phyloP scores from a whole-genome alignment of 2,797 vertebrate species.

The Epinephelus coioides region DNA sequence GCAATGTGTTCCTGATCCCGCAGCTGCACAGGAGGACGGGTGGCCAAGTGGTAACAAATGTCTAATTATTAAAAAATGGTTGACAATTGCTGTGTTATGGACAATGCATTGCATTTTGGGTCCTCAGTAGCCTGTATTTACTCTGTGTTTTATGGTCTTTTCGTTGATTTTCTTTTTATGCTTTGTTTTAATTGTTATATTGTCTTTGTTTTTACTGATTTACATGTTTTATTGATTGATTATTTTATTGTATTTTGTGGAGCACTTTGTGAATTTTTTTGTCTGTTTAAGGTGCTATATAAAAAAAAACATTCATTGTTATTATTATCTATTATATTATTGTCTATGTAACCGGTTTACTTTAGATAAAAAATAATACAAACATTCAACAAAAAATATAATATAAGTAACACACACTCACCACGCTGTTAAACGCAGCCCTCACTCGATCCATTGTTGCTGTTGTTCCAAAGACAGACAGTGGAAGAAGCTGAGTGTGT shows the following conservation, averaged over 20 bases:
- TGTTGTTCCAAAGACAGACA: neutral
- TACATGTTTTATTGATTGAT: too few species aligned
- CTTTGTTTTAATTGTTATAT: too few species aligned
- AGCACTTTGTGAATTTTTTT: too few species aligned
- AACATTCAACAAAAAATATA: neutral
- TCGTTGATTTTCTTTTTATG: too few species aligned
- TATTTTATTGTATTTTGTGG: too few species aligned
- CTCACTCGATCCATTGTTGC: conserved; percentile 66
- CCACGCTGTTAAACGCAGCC: conserved; percentile 58
- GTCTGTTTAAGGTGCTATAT: too few species aligned
- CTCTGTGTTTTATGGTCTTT: too few species aligned
- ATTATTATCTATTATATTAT: too few species aligned
- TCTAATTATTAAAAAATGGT: accelerated
- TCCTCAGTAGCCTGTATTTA: too few species aligned
- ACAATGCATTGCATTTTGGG: neutral
- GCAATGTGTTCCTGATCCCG: neutral
- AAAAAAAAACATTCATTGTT: too few species aligned
- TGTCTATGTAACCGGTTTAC: accelerated
- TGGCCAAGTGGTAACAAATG: neutral
- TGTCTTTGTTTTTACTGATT: too few species aligned
- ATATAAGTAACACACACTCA: conserved; percentile 34
- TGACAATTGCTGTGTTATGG: neutral
- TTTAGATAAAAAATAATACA: neutral
- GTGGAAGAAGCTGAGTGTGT: neutral
- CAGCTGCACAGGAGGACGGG: neutral